Percentiles rank a stretch among this genome's conserved stretches.
Evolutionary conservation across 2,797 vertebrate genomes (phyloP).

Genomic region (Caiman crocodilus): DNA sequence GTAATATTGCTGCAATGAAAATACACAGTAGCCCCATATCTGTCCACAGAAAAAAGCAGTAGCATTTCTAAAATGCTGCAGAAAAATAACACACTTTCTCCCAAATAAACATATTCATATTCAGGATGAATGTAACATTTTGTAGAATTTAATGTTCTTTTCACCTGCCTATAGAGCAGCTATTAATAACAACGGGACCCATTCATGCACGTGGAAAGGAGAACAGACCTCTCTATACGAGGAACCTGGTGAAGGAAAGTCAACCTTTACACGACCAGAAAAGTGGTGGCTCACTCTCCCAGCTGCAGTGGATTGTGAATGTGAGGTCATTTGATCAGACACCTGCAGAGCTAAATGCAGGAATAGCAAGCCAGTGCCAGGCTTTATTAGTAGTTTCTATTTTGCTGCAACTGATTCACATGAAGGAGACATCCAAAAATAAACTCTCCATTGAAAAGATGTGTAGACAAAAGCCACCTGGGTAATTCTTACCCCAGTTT

Average conservation of each 20-base stretch:
- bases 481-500: conserved; percentile 19
- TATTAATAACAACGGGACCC: conserved; percentile 2
- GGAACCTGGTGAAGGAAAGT: conserved; percentile 1
- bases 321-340: conserved; percentile 40
- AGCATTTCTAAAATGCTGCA: conserved; percentile 28
- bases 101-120: not conserved
- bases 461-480: not conserved
- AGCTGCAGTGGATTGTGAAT: conserved; percentile 1
- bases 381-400: conserved; percentile 8
- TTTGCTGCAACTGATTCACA: conserved; percentile 10
- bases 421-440: conserved; percentile 19
- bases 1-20: not conserved
- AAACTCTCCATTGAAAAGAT: conserved; percentile 20
- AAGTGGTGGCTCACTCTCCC: not conserved
- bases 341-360: not conserved
- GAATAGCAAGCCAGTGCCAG: not conserved
- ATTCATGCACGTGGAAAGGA: not conserved
- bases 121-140: not conserved
- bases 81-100: conserved; percentile 5
- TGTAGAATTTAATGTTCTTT: conserved; percentile 26
- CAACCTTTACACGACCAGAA: conserved; percentile 1
- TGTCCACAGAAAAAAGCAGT: not conserved
- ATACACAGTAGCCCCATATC: not conserved
- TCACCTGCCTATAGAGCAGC: conserved; percentile 13
- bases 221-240: not conserved